phyloP scores from a whole-genome alignment of 2,888 invertebrate genomes.

The Neria commutata region DNA sequence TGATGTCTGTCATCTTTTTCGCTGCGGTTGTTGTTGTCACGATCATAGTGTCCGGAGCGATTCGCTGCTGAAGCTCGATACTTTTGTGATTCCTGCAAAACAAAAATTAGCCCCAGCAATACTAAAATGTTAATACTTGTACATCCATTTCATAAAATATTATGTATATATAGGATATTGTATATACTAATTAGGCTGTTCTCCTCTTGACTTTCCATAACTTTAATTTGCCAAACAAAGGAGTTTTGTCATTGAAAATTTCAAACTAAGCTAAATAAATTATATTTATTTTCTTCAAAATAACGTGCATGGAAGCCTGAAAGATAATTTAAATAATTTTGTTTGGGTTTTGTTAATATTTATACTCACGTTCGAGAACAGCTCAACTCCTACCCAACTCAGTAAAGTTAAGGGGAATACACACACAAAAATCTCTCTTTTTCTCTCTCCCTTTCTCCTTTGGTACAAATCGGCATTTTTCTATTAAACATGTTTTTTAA shows the following conservation, averaged over 20 bases:
- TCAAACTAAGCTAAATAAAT: too few species aligned
- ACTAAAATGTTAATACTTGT: constrained; percentile 34
- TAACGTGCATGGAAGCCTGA: constrained; percentile 30
- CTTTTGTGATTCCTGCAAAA: constrained; percentile 30
- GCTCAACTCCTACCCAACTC: constrained; percentile 44
- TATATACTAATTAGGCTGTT: not conserved
- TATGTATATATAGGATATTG: not conserved
- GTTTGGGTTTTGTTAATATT: constrained; percentile 22
- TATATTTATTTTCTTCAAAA: constrained; percentile 1
- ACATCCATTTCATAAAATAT: not conserved
- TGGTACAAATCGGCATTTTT: constrained; percentile 17
- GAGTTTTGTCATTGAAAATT: too few species aligned
- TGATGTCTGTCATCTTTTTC: too few species aligned
- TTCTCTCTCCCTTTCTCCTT: too few species aligned
- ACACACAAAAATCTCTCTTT: constrained; percentile 21
- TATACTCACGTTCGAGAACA: constrained; percentile 49
- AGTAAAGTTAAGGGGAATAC: constrained; percentile 23
- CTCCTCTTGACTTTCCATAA: constrained; percentile 20
- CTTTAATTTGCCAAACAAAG: constrained; percentile 6
- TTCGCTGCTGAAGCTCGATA: constrained; percentile 15
- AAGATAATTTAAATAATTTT: constrained; percentile 33
- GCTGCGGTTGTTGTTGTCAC: constrained; percentile 11
- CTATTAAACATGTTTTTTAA: constrained; percentile 5
- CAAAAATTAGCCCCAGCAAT: constrained; percentile 34
- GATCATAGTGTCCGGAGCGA: constrained; percentile 11